Percentiles rank a stretch among this genome's conserved stretches.
Evolutionary conservation across 2,113 vertebrate genomes (phyloP).

Genomic region (Camelus dromedarius): DNA sequence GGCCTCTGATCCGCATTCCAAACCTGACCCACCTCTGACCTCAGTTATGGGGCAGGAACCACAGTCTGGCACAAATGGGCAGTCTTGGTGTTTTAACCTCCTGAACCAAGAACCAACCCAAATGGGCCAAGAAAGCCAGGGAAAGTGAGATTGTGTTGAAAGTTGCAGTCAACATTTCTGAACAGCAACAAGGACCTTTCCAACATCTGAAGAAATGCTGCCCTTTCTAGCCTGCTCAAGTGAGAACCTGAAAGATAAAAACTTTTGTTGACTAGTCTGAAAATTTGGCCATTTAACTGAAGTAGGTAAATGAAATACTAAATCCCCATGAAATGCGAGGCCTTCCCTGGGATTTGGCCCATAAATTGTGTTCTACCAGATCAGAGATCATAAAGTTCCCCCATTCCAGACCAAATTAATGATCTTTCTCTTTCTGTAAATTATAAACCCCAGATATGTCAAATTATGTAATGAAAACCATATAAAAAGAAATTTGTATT

Average conservation of each 20-base stretch:
- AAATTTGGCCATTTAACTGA: constrained; percentile 38
- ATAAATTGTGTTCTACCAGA: constrained; percentile 57
- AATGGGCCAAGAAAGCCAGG: neutral
- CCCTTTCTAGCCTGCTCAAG: neutral
- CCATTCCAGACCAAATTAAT: constrained; percentile 82
- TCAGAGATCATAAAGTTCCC: constrained; percentile 77
- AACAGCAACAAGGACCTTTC: neutral
- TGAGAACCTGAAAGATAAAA: constrained; percentile 50
- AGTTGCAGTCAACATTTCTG: neutral
- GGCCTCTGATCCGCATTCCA: neutral
- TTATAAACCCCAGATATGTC: constrained; percentile 69
- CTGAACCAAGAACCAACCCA: neutral
- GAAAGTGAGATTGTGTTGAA: neutral
- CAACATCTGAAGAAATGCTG: neutral
- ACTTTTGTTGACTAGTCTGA: constrained; percentile 4
- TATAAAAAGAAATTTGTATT: constrained; percentile 67
- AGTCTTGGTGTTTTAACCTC: neutral
- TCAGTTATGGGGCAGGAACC: neutral
- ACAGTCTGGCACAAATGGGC: neutral
- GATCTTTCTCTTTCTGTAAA: constrained; percentile 83
- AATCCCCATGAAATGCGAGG: constrained; percentile 52
- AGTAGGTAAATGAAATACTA: constrained; percentile 63
- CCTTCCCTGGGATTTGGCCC: constrained; percentile 40
- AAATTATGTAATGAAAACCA: constrained; percentile 72
- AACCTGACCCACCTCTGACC: neutral